Percentiles rank a stretch among this genome's conserved stretches.
Conservation (phyloP, 30 jellyfish, hydroid and myxozoan genomes). For the Morbakka virulenta region DNA sequence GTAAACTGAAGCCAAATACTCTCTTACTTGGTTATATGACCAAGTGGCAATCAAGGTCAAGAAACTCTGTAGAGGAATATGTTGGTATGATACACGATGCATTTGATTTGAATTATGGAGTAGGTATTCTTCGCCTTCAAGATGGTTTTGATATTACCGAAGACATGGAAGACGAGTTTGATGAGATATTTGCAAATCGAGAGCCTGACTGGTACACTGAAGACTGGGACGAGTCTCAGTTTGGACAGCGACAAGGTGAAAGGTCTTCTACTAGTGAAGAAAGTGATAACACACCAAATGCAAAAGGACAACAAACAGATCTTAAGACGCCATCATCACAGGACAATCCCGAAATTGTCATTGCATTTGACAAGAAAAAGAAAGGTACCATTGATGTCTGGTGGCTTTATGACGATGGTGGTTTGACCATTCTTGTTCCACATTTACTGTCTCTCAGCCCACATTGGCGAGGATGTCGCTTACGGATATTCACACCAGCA, state of each 20-base stretch:
- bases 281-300: conserved; percentile 19
- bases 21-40: conserved; percentile 82
- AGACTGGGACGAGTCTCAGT: conserved; percentile 94
- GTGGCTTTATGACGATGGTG: conserved; percentile 98
- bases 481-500: conserved; percentile 95
- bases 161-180: conserved; percentile 64
- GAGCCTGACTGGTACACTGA: conserved; percentile 96
- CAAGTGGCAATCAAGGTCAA: conserved; percentile 66
- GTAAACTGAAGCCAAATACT: conserved; percentile 82
- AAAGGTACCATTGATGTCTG: conserved; percentile 92
- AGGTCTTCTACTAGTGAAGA: conserved; percentile 41
- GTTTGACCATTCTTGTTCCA: conserved; percentile 86
- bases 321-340: background rate
- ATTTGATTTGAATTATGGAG: conserved; percentile 66
- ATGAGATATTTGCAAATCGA: conserved; percentile 60
- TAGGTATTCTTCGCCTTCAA: conserved; percentile 69
- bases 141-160: conserved; percentile 93
- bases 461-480: conserved; percentile 84
- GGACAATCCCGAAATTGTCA: conserved; percentile 74
- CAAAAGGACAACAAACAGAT: background rate
- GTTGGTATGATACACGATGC: conserved; percentile 65
- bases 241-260: conserved; percentile 45
- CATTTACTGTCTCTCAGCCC: conserved; percentile 69
- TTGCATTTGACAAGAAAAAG: conserved; percentile 69
- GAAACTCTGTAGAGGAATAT: conserved; percentile 59